These are phyloP conservation scores for Lepidochitona cinerea DNA, from an alignment of 2,888 invertebrate species.

Conservation along the genomic window DNA sequence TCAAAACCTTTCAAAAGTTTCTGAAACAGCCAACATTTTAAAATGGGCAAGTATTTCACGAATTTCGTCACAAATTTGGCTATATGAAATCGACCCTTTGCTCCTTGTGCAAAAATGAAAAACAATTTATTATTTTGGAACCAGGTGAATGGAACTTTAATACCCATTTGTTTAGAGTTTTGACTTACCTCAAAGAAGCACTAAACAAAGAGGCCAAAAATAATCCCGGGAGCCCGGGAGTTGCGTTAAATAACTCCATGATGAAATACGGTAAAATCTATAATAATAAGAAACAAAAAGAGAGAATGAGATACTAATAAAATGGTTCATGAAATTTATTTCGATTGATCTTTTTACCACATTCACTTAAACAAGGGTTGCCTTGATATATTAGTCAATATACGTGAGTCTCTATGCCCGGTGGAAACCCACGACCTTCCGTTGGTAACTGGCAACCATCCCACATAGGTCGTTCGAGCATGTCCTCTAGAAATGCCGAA, in stretches of 20 bases:
- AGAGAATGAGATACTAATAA: too few relatives aligned
- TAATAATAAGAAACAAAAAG: not conserved
- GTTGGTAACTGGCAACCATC: too few relatives aligned
- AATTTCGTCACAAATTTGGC: not conserved
- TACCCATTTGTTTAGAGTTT: not conserved
- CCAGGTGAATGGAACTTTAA: not conserved
- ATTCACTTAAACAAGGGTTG: too few relatives aligned
- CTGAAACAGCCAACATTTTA: not conserved
- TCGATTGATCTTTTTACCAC: too few relatives aligned
- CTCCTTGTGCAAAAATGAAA: not conserved
- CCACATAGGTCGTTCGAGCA: too few relatives aligned
- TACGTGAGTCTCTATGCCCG: too few relatives aligned
- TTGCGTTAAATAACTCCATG: not conserved
- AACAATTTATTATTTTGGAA: too few relatives aligned
- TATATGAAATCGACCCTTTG: not conserved
- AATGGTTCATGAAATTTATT: too few relatives aligned
- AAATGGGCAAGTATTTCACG: not conserved
- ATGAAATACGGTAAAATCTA: constrained; percentile 1
- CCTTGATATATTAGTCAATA: too few relatives aligned
- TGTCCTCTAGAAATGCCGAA: too few relatives aligned
- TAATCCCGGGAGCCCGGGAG: not conserved
- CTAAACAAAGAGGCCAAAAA: not conserved
- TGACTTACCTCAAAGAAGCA: not conserved
- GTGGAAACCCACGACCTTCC: too few relatives aligned
- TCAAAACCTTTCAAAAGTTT: too few relatives aligned